phyloP scores from a whole-genome alignment of 2,797 vertebrate species.

The Loris lydekkerianus region DNA sequence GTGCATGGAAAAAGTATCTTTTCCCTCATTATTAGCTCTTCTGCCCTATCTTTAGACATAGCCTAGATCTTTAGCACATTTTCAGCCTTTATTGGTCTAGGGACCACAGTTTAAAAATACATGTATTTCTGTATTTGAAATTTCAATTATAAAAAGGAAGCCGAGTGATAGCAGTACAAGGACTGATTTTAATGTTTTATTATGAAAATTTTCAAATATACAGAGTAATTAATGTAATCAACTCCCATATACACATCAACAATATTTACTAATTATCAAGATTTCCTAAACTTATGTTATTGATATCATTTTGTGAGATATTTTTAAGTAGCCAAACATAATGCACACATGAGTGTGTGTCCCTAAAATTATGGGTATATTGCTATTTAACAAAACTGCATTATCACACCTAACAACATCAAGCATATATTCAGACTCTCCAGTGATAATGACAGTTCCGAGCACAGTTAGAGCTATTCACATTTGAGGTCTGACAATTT shows the following conservation, averaged over 20 bases:
- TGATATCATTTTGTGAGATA: not conserved
- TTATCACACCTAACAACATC: not conserved
- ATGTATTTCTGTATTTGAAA: not conserved
- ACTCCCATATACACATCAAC: not conserved
- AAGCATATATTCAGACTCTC: not conserved
- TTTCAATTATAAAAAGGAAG: slow-evolving; percentile 38
- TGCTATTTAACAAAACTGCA: not conserved
- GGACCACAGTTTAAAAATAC: not conserved
- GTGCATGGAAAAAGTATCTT: not conserved
- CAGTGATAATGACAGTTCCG: not conserved
- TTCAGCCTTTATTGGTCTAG: not conserved
- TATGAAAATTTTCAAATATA: slow-evolving; percentile 9
- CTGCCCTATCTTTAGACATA: not conserved
- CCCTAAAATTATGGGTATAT: not conserved
- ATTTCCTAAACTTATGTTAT: not conserved
- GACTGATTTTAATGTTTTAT: slow-evolving; percentile 45
- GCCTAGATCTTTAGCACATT: not conserved
- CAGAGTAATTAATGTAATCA: not conserved
- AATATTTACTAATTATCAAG: not conserved
- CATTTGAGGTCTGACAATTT: not conserved
- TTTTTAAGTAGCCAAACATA: not conserved
- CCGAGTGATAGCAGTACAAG: not conserved
- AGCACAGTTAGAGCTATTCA: not conserved
- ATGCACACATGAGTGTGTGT: not conserved
- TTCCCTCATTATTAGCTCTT: not conserved